phyloP scores from a whole-genome alignment of 2,113 vertebrate species.

The Cyphomyrus plagiostoma region DNA sequence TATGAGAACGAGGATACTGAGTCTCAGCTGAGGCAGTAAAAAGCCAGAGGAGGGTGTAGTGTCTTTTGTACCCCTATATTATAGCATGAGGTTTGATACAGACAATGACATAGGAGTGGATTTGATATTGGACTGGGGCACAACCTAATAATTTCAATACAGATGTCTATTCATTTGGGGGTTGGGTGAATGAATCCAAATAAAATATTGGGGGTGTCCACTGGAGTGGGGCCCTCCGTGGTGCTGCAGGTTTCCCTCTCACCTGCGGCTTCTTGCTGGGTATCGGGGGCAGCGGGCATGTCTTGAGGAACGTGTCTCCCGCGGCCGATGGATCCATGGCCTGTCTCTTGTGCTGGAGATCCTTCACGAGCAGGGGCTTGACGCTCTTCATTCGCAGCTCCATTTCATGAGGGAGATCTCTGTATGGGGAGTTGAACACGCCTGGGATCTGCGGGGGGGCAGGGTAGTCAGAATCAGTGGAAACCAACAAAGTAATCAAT shows the following conservation, averaged over 20 bases:
- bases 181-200: background rate
- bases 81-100: background rate
- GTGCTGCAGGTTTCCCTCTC: constrained; percentile 12
- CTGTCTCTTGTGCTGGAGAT: constrained; percentile 26
- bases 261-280: constrained; percentile 73
- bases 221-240: background rate
- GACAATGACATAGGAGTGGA: background rate
- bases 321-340: constrained; percentile 31
- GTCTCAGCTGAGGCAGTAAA: background rate
- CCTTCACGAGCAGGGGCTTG: constrained; percentile 56
- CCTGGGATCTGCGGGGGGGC: constrained; percentile 69
- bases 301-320: background rate
- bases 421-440: constrained; percentile 84
- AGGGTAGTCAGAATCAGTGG: constrained; percentile 19
- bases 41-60: background rate
- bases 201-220: background rate
- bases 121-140: background rate
- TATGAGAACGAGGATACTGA: background rate
- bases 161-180: background rate
- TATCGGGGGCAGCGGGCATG: constrained; percentile 65
- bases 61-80: background rate
- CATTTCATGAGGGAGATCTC: constrained; percentile 71
- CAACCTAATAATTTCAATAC: background rate
- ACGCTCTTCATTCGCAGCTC: constrained; percentile 69
- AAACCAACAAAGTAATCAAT: background rate